Base-by-base conservation (phyloP, 2,113 vertebrate genomes). In the Coptodon bakossiorum region DNA sequence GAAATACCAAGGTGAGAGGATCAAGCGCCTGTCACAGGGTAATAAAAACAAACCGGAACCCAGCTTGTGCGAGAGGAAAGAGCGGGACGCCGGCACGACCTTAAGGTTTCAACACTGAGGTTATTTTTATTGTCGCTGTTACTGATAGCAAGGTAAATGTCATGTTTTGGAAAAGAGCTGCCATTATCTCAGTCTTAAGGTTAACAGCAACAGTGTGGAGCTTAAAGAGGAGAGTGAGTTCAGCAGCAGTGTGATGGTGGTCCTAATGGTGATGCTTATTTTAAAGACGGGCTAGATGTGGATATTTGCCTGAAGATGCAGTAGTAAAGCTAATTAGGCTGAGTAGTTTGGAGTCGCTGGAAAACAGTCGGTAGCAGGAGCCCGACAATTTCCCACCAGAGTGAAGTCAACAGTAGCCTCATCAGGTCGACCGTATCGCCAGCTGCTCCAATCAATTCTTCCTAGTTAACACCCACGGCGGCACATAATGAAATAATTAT, bases 401-500 rank as follows among this genome's bases (percentile, higher is more conserved):
- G 43, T 43, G 83, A 76, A 87, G 79, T 89, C 84, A 87, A 86
- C 90, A 86, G 83, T 76, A 34, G 87, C 68, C 90, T 92, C 89
- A 85, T 93, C 87, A 87, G 79, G 86, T 71, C 48, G 56, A 52
- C 80, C 40, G 4, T 7, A 66, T 83, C 43, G n/a, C 91, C 86
- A 83, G 90, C 94, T 93, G 92, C 86, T 86, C 53, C 85, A 91
- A 94, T 94, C 91, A 92, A 88, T 92, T 89, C 85, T 54, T 82
- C 81, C 82, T 52, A 53, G 88, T 92, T 94, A 92, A 87, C 92
- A 92, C 63, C 89, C 92, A 78, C 85, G 87, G 82, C 29, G 52
- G 27, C 17, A 85, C 88, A 86, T 92, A 94, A 95, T 95, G 82
- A 88, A 92, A 94, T 93, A 88, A 94, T 95, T 92, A 93, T 89